A percentile compares a stretch with the other conserved stretches of the same genome.
phyloP scores from a whole-genome alignment of 2,888 invertebrate genomes.

The Prosapia bicincta region DNA sequence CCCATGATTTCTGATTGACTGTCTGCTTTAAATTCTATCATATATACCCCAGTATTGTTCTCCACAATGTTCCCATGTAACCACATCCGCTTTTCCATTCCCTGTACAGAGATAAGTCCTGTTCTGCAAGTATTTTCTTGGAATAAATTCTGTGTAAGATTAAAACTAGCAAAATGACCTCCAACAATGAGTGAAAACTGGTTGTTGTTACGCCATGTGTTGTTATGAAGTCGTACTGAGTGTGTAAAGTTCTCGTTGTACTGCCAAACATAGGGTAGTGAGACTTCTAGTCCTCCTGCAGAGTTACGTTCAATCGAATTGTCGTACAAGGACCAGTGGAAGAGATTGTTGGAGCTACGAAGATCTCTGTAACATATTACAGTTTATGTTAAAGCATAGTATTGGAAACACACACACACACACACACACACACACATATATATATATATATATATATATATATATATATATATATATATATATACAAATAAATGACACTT shows the following conservation, averaged over 20 bases:
- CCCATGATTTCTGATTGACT: slow-evolving; percentile 93
- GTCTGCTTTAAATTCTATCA: slow-evolving; percentile 83
- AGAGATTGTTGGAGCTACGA: slow-evolving; percentile 93
- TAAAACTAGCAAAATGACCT: slow-evolving; percentile 85
- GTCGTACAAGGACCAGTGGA: slow-evolving; percentile 89
- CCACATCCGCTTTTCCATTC: slow-evolving; percentile 95
- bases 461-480: too few species aligned
- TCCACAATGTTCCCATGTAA: slow-evolving; percentile 77
- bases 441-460: too few species aligned
- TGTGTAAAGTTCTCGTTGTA: slow-evolving; percentile 94
- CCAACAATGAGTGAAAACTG: slow-evolving; percentile 82
- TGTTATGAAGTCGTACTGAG: slow-evolving; percentile 81
- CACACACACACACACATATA: too few species aligned
- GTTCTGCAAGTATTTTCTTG: slow-evolving; percentile 77
- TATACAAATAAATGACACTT: too few species aligned
- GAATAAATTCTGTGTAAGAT: slow-evolving; percentile 81
- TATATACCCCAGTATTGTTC: slow-evolving; percentile 74
- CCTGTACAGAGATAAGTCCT: slow-evolving; percentile 75
- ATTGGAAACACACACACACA: too few species aligned
- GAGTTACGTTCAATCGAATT: slow-evolving; percentile 82
- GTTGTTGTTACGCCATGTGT: slow-evolving; percentile 81
- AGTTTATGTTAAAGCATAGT: too few species aligned
- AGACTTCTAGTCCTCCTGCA: slow-evolving; percentile 82
- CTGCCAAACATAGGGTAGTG: slow-evolving; percentile 92
- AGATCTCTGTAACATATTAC: slow-evolving; percentile 75